These are phyloP conservation scores for Campodea augens DNA, from an alignment of 1,140 invertebrate species.

Conservation along the genomic window DNA sequence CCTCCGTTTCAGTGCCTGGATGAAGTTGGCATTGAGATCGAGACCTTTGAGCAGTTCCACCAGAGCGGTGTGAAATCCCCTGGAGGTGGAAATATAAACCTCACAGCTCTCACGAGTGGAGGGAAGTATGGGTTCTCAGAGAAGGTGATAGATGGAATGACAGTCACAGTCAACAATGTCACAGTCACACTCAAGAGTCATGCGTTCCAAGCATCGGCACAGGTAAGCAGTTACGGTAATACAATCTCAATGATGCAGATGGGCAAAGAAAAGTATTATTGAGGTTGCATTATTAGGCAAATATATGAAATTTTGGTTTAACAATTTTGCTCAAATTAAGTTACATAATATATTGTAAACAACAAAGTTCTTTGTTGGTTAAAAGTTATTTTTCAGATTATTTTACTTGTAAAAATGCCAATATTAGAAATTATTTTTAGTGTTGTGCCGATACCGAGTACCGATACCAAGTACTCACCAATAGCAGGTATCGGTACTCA, in stretches of 20 bases:
- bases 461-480: too few relatives aligned
- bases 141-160: slow-evolving; percentile 95
- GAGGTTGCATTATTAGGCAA: too few relatives aligned
- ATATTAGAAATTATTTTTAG: too few relatives aligned
- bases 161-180: slow-evolving; percentile 83
- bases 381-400: too few relatives aligned
- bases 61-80: slow-evolving; percentile 51
- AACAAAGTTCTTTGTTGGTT: too few relatives aligned
- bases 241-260: too few relatives aligned
- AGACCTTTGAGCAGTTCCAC: slow-evolving; percentile 75
- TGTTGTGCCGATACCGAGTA: too few relatives aligned
- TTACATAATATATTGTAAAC: too few relatives aligned
- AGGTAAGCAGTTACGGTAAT: slow-evolving; percentile 40
- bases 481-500: too few relatives aligned
- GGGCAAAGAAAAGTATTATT: neutral
- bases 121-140: slow-evolving; percentile 79
- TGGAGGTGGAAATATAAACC: slow-evolving; percentile 32
- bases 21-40: slow-evolving; percentile 72
- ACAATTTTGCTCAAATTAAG: neutral
- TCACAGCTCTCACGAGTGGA: slow-evolving; percentile 29
- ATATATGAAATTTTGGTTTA: too few relatives aligned
- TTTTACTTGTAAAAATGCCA: too few relatives aligned
- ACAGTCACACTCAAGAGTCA: slow-evolving; percentile 81
- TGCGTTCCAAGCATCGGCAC: slow-evolving; percentile 82
- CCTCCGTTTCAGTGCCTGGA: slow-evolving; percentile 87